Evolutionary conservation across 2,888 invertebrate species (phyloP), one percentile per base, ranked within the genome.

Genomic region (Apamea epomidion): DNA sequence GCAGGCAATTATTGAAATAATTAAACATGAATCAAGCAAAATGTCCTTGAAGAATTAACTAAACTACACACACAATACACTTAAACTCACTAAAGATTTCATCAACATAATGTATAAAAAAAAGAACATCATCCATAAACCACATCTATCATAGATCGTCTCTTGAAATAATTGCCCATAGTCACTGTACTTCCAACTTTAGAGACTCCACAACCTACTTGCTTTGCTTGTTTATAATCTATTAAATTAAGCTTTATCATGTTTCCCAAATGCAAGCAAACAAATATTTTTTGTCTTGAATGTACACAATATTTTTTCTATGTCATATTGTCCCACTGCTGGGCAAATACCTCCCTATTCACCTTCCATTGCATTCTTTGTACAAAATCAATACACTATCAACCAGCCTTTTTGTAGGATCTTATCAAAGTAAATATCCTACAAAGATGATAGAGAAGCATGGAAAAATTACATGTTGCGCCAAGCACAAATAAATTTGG

Each of bases 241-340:
- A 32, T 32, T 32, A 32, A 62, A 73, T 79, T 32, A 3, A 67
- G 82, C 81, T 67, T 60, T 60, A 60, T 80, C 80, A 81, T 81
- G 58, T 16, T 25, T 10, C 48, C 25, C 3, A 37, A 7, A 16
- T n/a, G 14, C 51, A n/a, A 7, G 21, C 7, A 80, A 32, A 37
- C 0, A 29, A 65, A 37, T 48, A 48, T n/a, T 58, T 5, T 6
- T 6, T 67, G 2, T 21, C 12, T 68, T 48, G 29, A 58, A 12
- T 37, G 18, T 76, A 42, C 2, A 25, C 8, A 51, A 51, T 29
- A 51, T 37, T 74, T 45, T 29, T 29, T 14, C 8, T 65, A 45
- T 18, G 6, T 21, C 14, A n/a, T 51, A 37, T n/a, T 68, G 18
- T 37, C 16, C 14, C 14, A 8, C 21, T 51, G 21, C 8, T 14